Base-by-base conservation (phyloP, 2,888 invertebrate genomes). In the Melipona beecheii region DNA sequence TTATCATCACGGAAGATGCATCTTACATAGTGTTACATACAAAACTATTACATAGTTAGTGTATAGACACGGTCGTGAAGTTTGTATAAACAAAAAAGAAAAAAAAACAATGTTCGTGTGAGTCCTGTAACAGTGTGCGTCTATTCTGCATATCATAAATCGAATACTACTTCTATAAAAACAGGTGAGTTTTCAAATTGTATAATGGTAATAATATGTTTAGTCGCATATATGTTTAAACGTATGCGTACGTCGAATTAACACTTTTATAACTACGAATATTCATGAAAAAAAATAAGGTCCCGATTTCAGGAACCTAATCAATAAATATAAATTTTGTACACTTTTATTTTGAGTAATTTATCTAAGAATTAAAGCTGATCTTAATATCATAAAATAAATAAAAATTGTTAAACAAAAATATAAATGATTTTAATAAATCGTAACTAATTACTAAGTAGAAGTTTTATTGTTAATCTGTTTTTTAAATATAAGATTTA, bases 81-180 rank as follows among this genome's bases (percentile, higher is more conserved):
- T 77, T 56, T 21, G 21, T 70, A 27, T 17, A 60, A 31, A 9
- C 43, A 31, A 66, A 68, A 50, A 31, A 36, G 56, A 58, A 54
- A n/a, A 66, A 49, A 52, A 50, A 60, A 83, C 60, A 70, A 83
- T 78, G 83, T 83, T 62, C 50, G 49, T 77, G 83, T 83, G 83
- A 84, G 68, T 62, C 3, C 31, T 64, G 50, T n/a, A 70, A 69
- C 43, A 69, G 83, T 83, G 73, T 64, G 60, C 65, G 64, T 52
- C 68, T 52, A 70, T 82, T 82, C 65, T 54, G 43, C 70, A n/a
- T 66, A 54, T 75, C 43, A 24, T 58, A 58, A 70, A 36, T 83
- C 36, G 64, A 78, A 64, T 69, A 52, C 56, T 62, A 50, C 64
- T 50, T 69, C 62, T 69, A 70, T 64, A n/a, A 81, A 43, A 73